These are phyloP conservation scores for Dasysyrphus tricinctus DNA, from an alignment of 2,888 invertebrate species.

Conservation along the genomic window DNA sequence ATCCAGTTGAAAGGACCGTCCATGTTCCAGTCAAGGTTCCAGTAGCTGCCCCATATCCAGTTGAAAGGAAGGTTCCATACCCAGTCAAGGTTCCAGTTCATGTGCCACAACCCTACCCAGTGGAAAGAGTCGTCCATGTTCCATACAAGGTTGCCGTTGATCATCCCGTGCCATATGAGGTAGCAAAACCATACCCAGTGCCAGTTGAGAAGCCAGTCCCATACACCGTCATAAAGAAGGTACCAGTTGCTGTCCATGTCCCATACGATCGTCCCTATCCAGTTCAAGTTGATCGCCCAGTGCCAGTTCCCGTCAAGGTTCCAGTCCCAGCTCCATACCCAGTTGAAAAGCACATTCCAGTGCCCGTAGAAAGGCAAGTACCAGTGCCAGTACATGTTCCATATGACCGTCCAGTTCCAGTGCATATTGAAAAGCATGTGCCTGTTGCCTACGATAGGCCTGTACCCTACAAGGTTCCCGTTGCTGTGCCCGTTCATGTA, in stretches of 20 bases:
- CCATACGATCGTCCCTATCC: slow-evolving; percentile 85
- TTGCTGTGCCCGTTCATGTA: slow-evolving; percentile 81
- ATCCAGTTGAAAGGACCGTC: slow-evolving; percentile 91
- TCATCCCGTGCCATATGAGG: slow-evolving; percentile 87
- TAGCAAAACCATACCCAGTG: slow-evolving; percentile 87
- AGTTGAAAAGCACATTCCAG: slow-evolving; percentile 85
- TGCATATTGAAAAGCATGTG: slow-evolving; percentile 86
- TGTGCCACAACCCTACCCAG: slow-evolving; percentile 85
- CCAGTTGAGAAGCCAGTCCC: slow-evolving; percentile 85
- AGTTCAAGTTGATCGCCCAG: slow-evolving; percentile 87
- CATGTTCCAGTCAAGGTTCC: slow-evolving; percentile 90
- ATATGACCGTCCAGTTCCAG: slow-evolving; percentile 85
- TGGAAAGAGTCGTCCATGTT: slow-evolving; percentile 87
- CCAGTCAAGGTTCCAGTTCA: slow-evolving; percentile 88
- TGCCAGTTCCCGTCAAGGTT: slow-evolving; percentile 89
- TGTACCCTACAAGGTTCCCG: slow-evolving; percentile 87
- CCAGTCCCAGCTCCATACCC: slow-evolving; percentile 89
- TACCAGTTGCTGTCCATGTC: slow-evolving; percentile 86
- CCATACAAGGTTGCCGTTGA: slow-evolving; percentile 88
- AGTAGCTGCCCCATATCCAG: slow-evolving; percentile 92
- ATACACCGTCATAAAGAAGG: slow-evolving; percentile 86
- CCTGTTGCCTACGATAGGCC: slow-evolving; percentile 87
- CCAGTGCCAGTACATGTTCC: slow-evolving; percentile 86
- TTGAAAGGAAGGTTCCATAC: slow-evolving; percentile 89
- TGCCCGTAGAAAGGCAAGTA: slow-evolving; percentile 88